Percentiles rank a stretch among this genome's conserved stretches.
phyloP scores from a whole-genome alignment of 2,797 vertebrate species.

The Spinibarbus caldwelli region DNA sequence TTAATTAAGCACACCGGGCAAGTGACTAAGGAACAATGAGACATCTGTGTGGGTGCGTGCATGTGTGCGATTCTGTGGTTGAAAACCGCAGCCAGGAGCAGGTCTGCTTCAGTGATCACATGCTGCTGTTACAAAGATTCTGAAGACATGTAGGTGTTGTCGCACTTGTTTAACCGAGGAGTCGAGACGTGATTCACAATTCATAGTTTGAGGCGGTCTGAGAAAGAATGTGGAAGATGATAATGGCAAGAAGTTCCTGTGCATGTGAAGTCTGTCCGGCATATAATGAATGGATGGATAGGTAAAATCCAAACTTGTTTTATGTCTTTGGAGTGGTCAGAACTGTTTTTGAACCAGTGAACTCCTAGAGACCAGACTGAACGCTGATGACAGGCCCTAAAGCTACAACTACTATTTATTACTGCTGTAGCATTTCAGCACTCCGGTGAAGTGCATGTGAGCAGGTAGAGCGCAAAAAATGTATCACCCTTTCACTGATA shows the following conservation, averaged over 20 bases:
- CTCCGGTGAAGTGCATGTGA: conserved; percentile 77
- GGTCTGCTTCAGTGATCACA: conserved; percentile 54
- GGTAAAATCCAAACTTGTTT: conserved; percentile 26
- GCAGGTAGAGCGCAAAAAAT: conserved; percentile 71
- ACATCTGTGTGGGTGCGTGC: conserved; percentile 64
- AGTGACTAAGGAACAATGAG: conserved; percentile 73
- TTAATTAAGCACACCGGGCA: conserved; percentile 78
- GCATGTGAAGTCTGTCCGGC: neutral
- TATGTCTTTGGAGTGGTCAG: conserved; percentile 10
- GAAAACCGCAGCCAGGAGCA: conserved; percentile 21
- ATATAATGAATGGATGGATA: neutral
- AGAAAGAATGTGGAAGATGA: conserved; percentile 1
- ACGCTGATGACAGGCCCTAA: conserved; percentile 41
- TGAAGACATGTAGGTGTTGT: conserved; percentile 45
- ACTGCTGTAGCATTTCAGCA: conserved; percentile 71
- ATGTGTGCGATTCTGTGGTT: conserved; percentile 33
- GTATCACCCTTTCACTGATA: conserved; percentile 71
- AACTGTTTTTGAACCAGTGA: conserved; percentile 33
- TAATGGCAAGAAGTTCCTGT: neutral
- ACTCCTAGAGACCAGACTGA: conserved; percentile 27
- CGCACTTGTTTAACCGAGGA: conserved; percentile 47
- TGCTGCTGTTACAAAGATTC: conserved; percentile 44
- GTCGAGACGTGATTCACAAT: conserved; percentile 47
- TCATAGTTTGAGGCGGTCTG: conserved; percentile 10
- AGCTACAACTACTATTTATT: conserved; percentile 71